These are phyloP conservation scores for Acanthacorydalis orientalis DNA, from an alignment of 2,888 invertebrate species.

Conservation along the genomic window DNA sequence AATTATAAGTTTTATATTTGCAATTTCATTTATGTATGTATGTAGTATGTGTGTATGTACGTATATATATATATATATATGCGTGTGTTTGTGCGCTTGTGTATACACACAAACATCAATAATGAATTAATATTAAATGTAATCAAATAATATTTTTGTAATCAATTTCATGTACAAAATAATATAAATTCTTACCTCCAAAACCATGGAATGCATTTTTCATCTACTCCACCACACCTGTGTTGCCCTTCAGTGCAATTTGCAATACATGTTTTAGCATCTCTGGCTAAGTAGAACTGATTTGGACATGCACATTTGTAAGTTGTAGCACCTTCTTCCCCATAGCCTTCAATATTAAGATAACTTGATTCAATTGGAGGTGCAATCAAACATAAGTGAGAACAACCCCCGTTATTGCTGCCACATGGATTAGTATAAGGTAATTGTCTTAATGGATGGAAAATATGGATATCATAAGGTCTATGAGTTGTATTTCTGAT, in stretches of 20 bases:
- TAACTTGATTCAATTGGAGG: slow-evolving; percentile 65
- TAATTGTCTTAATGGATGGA: slow-evolving; percentile 76
- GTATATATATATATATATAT: too few species aligned
- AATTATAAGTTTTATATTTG: too few species aligned
- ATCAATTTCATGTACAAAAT: too few species aligned
- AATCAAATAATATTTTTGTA: too few species aligned
- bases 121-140: too few species aligned
- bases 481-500: slow-evolving; percentile 85
- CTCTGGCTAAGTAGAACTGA: slow-evolving; percentile 67
- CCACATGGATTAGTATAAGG: slow-evolving; percentile 83
- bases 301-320: slow-evolving; percentile 90
- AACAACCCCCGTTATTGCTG: slow-evolving; percentile 84
- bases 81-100: too few species aligned
- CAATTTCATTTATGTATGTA: too few species aligned
- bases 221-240: slow-evolving; percentile 50
- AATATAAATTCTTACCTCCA: slow-evolving; percentile 40
- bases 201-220: slow-evolving; percentile 60
- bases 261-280: slow-evolving; percentile 77
- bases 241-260: slow-evolving; percentile 89
- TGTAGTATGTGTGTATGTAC: too few species aligned
- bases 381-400: slow-evolving; percentile 84
- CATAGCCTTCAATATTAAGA: slow-evolving; percentile 59
- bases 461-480: slow-evolving; percentile 85
- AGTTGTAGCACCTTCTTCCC: slow-evolving; percentile 60
- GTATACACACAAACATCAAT: too few species aligned